Base-by-base conservation (phyloP, 2,888 invertebrate genomes). In the Therioaphis trifolii region DNA sequence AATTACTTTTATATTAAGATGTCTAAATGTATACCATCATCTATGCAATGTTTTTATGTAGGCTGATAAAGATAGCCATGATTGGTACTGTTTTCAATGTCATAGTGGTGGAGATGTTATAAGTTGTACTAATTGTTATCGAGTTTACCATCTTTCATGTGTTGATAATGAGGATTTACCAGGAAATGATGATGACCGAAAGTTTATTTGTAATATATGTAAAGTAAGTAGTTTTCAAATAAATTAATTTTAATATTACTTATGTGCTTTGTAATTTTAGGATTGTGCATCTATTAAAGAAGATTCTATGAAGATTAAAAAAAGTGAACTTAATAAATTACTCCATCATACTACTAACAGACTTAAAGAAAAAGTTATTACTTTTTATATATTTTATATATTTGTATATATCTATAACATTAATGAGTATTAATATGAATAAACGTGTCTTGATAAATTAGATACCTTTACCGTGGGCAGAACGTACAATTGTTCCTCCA, bases 41-140 rank as follows among this genome's bases (percentile, higher is more conserved):
- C n/a, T n/a, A n/a, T n/a, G n/a, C n/a, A n/a, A n/a, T n/a, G n/a
- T 52, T 69, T 29, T 55, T 55, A 74, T 84, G 35, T 85, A 87
- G 84, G 77, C 89, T n/a, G 88, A 88, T 49, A 89, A 89, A 85
- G 92, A 92, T 86, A 90, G 90, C 71, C 92, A 93, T 87, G 94
- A 94, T 88, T 93, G 93, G 92, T 85, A 95, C 87, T 95, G 95
- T 88, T 94, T 92, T 87, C 93, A 94, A 86, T 95, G 95, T 87
- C 95, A 95, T 87, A 89, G 91, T 85, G 92, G 92, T 0, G 94
- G 94, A 0, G 91, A 91, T 86, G 91, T 94, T 58, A 90, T 91
- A 63, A 89, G 90, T 85, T 95, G 94, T 87, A 87, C 87, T 68
- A 89, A 89, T 24, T 95, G 95, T 88, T 91, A 91, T 87, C 90